Percentiles rank a stretch among this genome's conserved stretches.
Evolutionary conservation across 2,113 vertebrate genomes (phyloP).

Genomic region (Datnioides undecimradiatus): DNA sequence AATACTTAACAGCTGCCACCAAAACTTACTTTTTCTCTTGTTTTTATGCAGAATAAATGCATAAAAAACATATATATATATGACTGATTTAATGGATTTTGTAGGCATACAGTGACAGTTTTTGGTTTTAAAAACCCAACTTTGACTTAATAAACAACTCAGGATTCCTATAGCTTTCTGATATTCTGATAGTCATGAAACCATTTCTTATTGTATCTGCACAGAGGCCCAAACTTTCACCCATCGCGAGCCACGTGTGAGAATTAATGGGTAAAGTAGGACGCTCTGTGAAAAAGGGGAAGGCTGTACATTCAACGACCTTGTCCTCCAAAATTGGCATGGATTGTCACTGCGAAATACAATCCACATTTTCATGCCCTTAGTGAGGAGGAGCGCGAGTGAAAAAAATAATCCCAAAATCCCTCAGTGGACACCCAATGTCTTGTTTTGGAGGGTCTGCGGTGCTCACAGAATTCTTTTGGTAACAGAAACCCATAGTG

Average conservation of each 20-base stretch:
- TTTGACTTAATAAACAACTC: neutral
- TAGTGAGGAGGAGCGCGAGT: slow-evolving; percentile 58
- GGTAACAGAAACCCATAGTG: slow-evolving; percentile 84
- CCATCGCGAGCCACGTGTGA: slow-evolving; percentile 14
- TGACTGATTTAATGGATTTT: neutral
- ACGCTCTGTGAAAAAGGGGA: slow-evolving; percentile 28
- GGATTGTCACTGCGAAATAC: slow-evolving; percentile 78
- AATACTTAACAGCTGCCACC: neutral
- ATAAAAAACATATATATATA: no score
- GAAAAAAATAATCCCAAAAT: slow-evolving; percentile 78
- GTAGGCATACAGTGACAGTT: neutral
- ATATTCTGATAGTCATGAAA: neutral
- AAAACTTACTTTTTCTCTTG: neutral
- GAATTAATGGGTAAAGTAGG: slow-evolving; percentile 36
- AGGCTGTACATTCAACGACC: slow-evolving; percentile 64
- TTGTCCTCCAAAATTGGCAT: slow-evolving; percentile 77
- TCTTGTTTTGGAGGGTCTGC: slow-evolving; percentile 80
- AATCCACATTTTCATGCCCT: slow-evolving; percentile 77
- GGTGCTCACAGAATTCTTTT: slow-evolving; percentile 80
- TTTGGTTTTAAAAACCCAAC: neutral
- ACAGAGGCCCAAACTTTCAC: neutral
- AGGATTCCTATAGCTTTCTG: neutral
- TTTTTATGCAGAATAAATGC: neutral
- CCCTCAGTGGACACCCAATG: slow-evolving; percentile 72
- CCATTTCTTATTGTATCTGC: slow-evolving; percentile 10